Evolutionary conservation across 1,140 invertebrate genomes (phyloP), one percentile per base, ranked within the genome.

Genomic region (Zaprionus ornatus): DNA sequence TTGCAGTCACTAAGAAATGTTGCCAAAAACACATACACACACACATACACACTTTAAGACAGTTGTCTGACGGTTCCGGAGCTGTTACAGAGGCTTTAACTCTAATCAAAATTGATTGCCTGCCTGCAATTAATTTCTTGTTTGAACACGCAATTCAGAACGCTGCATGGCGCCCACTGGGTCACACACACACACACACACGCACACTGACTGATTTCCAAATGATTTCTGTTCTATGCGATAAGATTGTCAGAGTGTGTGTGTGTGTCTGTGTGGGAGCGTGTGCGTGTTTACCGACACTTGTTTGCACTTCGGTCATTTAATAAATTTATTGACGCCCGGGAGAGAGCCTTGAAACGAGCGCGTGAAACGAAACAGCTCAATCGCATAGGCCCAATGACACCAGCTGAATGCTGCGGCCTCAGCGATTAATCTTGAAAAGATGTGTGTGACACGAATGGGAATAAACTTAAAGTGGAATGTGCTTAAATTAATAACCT

Each of bases 31-130:
- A 40, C 32, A 27, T 3, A 27, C 27, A 27, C 27, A 27, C 12
- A 37, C 35, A 37, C 13, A 4, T 2, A 29, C 3, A 19, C 21
- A 13, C 63, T 65, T 65, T 55, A 65, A 65, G 62, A 42, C 27
- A 45, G 25, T 62, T 63, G 12, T 3, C 52, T 29, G n/a, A 54
- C 64, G 35, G 35, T 72, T 72, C 59, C 71, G 66, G 35, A 74
- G 35, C 67, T 68, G 50, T 55, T 55, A 48, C 19, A 59, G 50
- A 65, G 32, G 63, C 59, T 80, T 75, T 71, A 74, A 81, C 77
- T 88, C 88, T 88, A 84, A 88, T 88, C 85, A 88, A 88, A 88
- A 88, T 88, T 84, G 85, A 88, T 88, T 90, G 85, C 85, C 54
- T 72, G 67, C 68, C 37, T 71, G 85, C 85, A 88, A 88, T 88